Evolutionary conservation across 2,797 vertebrate genomes (phyloP), one percentile per base, ranked within the genome.

Genomic region (Poeciliopsis turneri): DNA sequence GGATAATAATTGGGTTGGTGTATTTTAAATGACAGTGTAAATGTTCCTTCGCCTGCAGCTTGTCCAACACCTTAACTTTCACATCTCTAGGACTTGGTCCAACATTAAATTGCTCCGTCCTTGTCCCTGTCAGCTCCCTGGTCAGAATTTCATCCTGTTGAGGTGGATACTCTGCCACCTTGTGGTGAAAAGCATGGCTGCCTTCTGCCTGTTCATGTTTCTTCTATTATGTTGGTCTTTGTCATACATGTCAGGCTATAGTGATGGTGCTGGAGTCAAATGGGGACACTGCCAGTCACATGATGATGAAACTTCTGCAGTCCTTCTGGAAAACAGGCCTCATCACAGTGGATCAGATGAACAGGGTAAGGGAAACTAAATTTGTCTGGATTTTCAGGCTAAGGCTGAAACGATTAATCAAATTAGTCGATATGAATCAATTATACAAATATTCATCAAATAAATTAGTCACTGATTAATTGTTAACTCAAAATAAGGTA

Each of bases 291-390:
- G 95, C 96, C 0, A 93, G 95, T 55, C 91, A 94, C 61, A 95
- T 95, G 94, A 97, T 97, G 93, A 95, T 97, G 71, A 96, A 96
- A 72, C 94, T 97, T 73, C 93, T 97, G 73, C 93, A 97, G 91
- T 93, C 95, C 78, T 96, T 97, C 75, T 97, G 96, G 96, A 95
- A 97, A 88, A 96, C 93, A 0, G 97, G 96, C 33, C 94, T 97
- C 75, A 95, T 97, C 89, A 97, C 97, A 20, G 92, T 97, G 91
- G 97, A 97, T 92, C 97, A 97, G 93, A 97, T 97, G 97, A 97
- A 97, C 92, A 92, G 97, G 93, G 97, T 97, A 75, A 75, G 93
- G 76, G 15, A 15, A 5, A 8, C 23, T 16, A 28, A 9, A 46
- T 46, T 18, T 11, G 5, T 8, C 13, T 74, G 59, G 43, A 28